Conservation (phyloP, 2,797 vertebrate genomes). For the Sebastes itinus region DNA sequence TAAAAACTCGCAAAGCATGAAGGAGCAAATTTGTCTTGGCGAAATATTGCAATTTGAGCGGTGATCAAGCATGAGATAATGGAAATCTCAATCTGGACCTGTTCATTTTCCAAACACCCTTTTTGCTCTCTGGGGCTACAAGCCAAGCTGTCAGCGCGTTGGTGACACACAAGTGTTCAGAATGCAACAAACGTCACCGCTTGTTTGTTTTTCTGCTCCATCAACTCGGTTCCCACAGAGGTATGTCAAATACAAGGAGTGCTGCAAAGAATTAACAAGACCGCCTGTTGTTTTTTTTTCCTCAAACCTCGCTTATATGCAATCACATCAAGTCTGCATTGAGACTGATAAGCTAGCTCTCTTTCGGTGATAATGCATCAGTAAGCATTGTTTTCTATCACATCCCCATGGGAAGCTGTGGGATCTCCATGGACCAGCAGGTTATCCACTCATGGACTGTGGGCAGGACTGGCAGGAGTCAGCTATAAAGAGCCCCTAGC, state of each 20-base stretch:
- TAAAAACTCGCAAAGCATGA: conserved; percentile 64
- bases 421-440: conserved; percentile 51
- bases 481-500: conserved; percentile 53
- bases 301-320: background rate
- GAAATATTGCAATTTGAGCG: conserved; percentile 68
- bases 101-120: conserved; percentile 60
- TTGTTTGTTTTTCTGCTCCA: conserved; percentile 64
- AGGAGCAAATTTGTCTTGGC: conserved; percentile 69
- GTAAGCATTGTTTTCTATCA: conserved; percentile 36
- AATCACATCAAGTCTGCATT: conserved; percentile 27
- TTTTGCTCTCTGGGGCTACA: conserved; percentile 32
- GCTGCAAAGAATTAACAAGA: conserved; percentile 30
- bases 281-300: background rate
- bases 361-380: conserved; percentile 36
- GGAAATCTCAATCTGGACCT: conserved; percentile 67
- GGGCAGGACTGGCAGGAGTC: conserved; percentile 64
- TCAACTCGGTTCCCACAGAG: conserved; percentile 46
- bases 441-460: conserved; percentile 50
- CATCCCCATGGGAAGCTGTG: conserved; percentile 41
- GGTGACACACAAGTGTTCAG: conserved; percentile 37
- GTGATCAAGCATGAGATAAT: conserved; percentile 74
- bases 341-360: conserved; percentile 12
- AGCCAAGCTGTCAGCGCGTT: conserved; percentile 53
- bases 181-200: conserved; percentile 25
- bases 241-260: conserved; percentile 39